These are phyloP conservation scores for Tyto alba DNA, from an alignment of 2,113 vertebrate genomes.

Conservation along the genomic window DNA sequence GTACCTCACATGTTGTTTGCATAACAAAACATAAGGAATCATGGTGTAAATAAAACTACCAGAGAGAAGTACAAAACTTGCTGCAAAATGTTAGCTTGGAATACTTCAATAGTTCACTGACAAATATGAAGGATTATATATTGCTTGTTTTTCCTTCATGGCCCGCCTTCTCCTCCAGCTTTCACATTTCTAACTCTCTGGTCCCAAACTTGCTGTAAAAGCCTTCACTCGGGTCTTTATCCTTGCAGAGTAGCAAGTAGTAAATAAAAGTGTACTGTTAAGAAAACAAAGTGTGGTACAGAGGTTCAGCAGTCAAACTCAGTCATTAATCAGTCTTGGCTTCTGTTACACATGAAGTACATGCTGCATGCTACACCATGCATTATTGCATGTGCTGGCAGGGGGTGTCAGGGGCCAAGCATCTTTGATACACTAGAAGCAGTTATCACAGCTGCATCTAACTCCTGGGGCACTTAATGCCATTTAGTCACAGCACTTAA, in stretches of 20 bases:
- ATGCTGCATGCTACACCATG: neutral
- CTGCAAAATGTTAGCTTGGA: neutral
- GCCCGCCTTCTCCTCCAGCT: neutral
- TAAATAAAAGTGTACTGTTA: neutral
- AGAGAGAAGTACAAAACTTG: neutral
- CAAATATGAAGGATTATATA: neutral
- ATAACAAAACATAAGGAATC: neutral
- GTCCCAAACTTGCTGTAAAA: neutral
- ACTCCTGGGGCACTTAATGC: neutral
- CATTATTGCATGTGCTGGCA: neutral
- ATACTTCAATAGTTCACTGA: neutral
- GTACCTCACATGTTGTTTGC: neutral
- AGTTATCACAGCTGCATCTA: neutral
- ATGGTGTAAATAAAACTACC: neutral
- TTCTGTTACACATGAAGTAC: neutral
- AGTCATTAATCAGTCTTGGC: neutral
- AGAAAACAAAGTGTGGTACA: neutral
- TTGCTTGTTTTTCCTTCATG: neutral
- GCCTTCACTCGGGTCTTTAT: neutral
- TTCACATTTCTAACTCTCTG: neutral
- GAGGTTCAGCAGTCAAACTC: neutral
- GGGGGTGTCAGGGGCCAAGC: neutral
- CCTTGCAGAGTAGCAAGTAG: neutral
- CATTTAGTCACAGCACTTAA: neutral
- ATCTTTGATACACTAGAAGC: neutral